A percentile compares a stretch with the other conserved stretches of the same genome.
phyloP scores from a whole-genome alignment of 1,140 invertebrate genomes.

The Euschistus heros region DNA sequence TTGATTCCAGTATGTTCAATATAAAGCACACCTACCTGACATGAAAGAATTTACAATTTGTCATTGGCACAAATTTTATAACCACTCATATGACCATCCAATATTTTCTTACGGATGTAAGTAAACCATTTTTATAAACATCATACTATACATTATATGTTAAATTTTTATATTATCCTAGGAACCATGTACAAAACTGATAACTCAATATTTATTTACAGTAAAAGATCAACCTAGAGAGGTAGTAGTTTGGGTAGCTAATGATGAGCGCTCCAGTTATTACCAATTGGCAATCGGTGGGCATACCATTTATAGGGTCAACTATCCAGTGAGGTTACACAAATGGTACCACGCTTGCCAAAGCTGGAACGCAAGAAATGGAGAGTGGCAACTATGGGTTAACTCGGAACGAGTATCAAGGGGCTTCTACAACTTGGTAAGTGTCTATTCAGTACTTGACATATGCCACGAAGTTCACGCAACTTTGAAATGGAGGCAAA shows the following conservation, averaged over 20 bases:
- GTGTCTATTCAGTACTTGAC: conserved; percentile 26
- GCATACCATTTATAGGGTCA: conserved; percentile 67
- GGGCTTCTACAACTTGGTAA: conserved; percentile 72
- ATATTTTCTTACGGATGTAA: conserved; percentile 70
- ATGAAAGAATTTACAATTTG: conserved; percentile 71
- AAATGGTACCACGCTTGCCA: conserved; percentile 76
- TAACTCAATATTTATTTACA: conserved; percentile 32
- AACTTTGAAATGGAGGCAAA: too few relatives aligned
- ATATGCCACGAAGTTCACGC: too few relatives aligned
- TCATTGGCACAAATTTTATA: conserved; percentile 67
- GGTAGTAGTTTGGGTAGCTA: conserved; percentile 64
- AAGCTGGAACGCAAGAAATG: conserved; percentile 74
- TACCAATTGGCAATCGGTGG: conserved; percentile 66
- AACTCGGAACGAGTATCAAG: conserved; percentile 68
- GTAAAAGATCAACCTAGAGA: conserved; percentile 56
- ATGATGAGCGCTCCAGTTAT: conserved; percentile 64
- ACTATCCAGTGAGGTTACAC: conserved; percentile 65
- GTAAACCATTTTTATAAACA: conserved; percentile 29
- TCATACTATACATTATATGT: not conserved
- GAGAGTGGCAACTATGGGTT: conserved; percentile 79
- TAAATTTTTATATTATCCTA: not conserved
- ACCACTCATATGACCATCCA: conserved; percentile 67
- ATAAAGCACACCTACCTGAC: conserved; percentile 55
- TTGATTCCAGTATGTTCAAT: conserved; percentile 44
- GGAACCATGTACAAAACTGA: not conserved